phyloP scores from a whole-genome alignment of 2,888 invertebrate genomes.

The Parnassius apollo region DNA sequence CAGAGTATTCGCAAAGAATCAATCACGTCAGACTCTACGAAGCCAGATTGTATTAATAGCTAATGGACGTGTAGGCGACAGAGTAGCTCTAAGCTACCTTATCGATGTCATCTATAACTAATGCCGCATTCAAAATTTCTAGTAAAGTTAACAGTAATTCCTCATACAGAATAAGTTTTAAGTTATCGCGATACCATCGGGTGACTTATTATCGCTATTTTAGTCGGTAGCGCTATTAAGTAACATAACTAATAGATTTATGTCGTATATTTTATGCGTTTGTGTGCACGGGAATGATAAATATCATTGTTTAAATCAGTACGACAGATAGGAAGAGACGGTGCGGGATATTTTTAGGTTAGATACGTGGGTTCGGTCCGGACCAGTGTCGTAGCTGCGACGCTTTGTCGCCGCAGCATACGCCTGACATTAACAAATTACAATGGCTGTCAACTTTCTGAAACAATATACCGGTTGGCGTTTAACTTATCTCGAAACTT shows the following conservation, averaged over 20 bases:
- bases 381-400: constrained; percentile 44
- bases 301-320: constrained; percentile 66
- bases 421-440: constrained; percentile 77
- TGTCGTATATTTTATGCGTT: constrained; percentile 58
- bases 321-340: constrained; percentile 54
- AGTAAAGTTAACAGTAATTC: constrained; percentile 50
- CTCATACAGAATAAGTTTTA: constrained; percentile 46
- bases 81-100: constrained; percentile 44
- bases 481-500: constrained; percentile 77
- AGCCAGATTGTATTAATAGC: constrained; percentile 25
- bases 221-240: constrained; percentile 59
- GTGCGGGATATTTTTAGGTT: constrained; percentile 65
- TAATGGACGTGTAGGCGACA: constrained; percentile 46
- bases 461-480: constrained; percentile 79
- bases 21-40: constrained; percentile 32
- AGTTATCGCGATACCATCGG: constrained; percentile 46
- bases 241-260: constrained; percentile 59
- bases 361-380: constrained; percentile 51
- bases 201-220: constrained; percentile 59
- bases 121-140: constrained; percentile 55
- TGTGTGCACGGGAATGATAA: constrained; percentile 58
- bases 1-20: constrained; percentile 32
- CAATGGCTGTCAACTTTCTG: constrained; percentile 74
- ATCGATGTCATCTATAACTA: constrained; percentile 57
- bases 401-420: constrained; percentile 43